A percentile compares a stretch with the other conserved stretches of the same genome.
Evolutionary conservation across 2,888 invertebrate species (phyloP).

Genomic region (Oscheius sp.): DNA sequence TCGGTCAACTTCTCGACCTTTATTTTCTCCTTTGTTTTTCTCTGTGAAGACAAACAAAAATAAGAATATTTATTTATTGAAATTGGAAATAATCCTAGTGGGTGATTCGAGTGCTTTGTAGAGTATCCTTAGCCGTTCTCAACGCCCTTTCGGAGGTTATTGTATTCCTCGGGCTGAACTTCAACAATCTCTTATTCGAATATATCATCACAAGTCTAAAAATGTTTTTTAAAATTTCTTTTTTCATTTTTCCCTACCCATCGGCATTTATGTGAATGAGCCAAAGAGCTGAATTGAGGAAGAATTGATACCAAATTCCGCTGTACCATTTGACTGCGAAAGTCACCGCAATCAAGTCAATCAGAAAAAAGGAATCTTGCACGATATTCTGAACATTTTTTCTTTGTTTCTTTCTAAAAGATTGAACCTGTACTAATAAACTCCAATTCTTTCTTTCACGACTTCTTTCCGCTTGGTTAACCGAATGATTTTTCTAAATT

Average conservation of each 20-base stretch:
- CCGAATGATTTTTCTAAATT: not conserved
- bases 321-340: conserved; percentile 9
- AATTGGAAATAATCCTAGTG: too few species aligned
- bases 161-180: conserved; percentile 4
- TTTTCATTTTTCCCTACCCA: not conserved
- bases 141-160: too few species aligned
- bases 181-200: not conserved
- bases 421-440: not conserved
- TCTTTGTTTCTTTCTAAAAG: not conserved
- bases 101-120: too few species aligned
- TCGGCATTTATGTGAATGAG: conserved; percentile 19
- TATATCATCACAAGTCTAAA: conserved; percentile 17
- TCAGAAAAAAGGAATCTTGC: conserved; percentile 19
- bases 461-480: not conserved
- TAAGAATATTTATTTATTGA: too few species aligned
- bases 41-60: too few species aligned
- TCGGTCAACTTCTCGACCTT: too few species aligned
- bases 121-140: too few species aligned
- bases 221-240: not conserved
- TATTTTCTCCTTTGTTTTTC: too few species aligned
- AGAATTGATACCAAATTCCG: conserved; percentile 12
- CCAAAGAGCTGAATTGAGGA: conserved; percentile 13
- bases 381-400: conserved; percentile 8
- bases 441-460: conserved; percentile 22
- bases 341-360: conserved; percentile 15